These are phyloP conservation scores for Pipistrellus pipistrellus DNA, from an alignment of 2,797 vertebrate species.

Conservation along the genomic window DNA sequence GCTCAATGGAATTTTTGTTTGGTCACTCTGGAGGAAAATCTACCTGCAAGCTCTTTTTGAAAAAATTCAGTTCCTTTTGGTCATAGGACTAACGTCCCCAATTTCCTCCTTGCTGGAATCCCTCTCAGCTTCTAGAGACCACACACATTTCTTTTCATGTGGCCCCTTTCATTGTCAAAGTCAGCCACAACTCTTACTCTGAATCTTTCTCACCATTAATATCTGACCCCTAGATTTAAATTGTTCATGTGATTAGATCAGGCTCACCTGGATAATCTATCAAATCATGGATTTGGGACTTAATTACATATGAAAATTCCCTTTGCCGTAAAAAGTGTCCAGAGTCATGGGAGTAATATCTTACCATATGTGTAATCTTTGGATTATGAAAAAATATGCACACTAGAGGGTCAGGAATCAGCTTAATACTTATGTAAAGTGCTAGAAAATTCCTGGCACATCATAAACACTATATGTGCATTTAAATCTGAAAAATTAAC, in stretches of 20 bases:
- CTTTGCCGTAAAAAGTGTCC: background rate
- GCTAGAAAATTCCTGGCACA: background rate
- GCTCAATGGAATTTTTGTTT: background rate
- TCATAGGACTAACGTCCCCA: background rate
- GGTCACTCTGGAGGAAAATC: background rate
- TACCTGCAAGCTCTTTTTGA: background rate
- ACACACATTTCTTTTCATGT: background rate
- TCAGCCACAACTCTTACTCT: background rate
- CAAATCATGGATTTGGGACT: background rate
- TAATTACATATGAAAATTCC: background rate
- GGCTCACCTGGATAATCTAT: background rate
- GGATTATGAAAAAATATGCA: background rate
- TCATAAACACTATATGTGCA: background rate
- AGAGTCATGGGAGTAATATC: background rate
- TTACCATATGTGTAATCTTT: background rate
- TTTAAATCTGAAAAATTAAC: constrained; percentile 27
- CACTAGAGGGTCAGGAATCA: background rate
- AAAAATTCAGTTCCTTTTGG: background rate
- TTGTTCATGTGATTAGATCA: background rate
- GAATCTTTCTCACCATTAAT: background rate
- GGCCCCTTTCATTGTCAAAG: background rate
- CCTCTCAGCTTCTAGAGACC: background rate
- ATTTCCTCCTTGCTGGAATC: background rate
- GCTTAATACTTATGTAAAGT: background rate
- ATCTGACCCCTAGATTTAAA: background rate